Base-by-base conservation (phyloP, 1,140 invertebrate genomes). In the Macrobrachium rosenbergii region DNA sequence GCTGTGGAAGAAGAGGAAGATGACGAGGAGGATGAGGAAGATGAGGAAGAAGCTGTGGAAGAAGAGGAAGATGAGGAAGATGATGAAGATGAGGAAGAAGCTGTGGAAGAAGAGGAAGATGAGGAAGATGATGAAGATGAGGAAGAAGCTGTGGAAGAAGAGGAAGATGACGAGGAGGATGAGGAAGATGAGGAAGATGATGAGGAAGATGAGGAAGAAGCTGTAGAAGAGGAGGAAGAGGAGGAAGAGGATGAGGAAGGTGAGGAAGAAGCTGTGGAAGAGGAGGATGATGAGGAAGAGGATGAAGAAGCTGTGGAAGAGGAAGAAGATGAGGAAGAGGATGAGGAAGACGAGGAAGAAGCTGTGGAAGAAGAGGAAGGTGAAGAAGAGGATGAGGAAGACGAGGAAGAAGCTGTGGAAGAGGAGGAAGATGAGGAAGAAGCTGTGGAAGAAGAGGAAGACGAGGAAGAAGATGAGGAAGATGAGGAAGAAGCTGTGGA, bases 391-490 rank as follows among this genome's bases (percentile, higher is more conserved):
- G 63, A 69, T 5, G 21, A 64, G 5, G 37, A 45, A 17, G 78
- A 67, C 8, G 28, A 64, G 28, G 28, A 52, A 19, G n/a, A 52
- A 58, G 17, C 45, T 58, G 45, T 52, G 23, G 59, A 63, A 37
- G 37, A 67, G 19, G 79, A 19, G 21, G 63, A 12, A 64, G 79
- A 69, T 45, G 63, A 82, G 37, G 23, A 82, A 52, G 43, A 63
- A 14, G 19, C 16, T 43, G 63, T 28, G 3, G 23, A n/a, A 0
- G 72, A 21, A 8, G 72, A 75, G 2, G 72, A 75, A 23, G 72
- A 75, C 37, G 72, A 75, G 3, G 72, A 75, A 6, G 28, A 75
- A 37, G 72, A 23, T 10, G 72, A 10, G 5, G 28, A 37, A 37
- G 72, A 75, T 8, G 72, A 75, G 8, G n/a, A 75, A 21, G 28